Base-by-base conservation (phyloP, 2,797 vertebrate genomes). In the Sphenopsis melanotis region DNA sequence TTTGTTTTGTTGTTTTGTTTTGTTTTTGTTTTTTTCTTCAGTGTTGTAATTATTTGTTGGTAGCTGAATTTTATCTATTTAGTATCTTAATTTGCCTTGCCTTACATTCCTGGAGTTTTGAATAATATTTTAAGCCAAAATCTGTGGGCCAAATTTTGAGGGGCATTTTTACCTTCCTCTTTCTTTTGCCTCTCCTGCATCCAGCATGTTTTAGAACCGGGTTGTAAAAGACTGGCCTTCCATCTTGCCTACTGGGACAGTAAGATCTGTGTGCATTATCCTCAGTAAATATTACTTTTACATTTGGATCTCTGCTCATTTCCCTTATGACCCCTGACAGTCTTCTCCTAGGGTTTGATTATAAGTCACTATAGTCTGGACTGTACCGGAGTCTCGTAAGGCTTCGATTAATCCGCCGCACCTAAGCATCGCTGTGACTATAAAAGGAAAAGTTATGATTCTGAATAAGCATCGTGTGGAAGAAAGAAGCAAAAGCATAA, bases 401-500 rank as follows among this genome's bases (percentile, higher is more conserved):
- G 69, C 91, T 97, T 96, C 89, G 87, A 97, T 97, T 96, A 97
- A 97, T 96, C 94, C 91, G 68, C 66, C 1, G 57, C 74, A 94
- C 93, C 97, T 97, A 95, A 95, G 91, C 95, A 90, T 96, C 96
- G 93, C 76, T 82, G 80, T n/a, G 63, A 77, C 97, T 97, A 94
- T 96, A 95, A 98, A 97, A 97, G 96, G 87, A 96, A 95, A 97
- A 96, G 95, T 97, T 96, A 94, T 94, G 56, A 96, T 94, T 97
- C 97, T 95, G 97, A 97, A 97, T 96, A 97, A 97, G 96, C 96
- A 78, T 95, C 94, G 29, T 93, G 93, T 2, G 3, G 92, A 98
- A 97, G 95, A 97, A 98, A 97, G 97, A 96, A 97, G 89, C 93
- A 96, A 93, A 97, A 97, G 96, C 97, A 97, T 96, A 97, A 96